These are phyloP conservation scores for Idaea straminata DNA, from an alignment of 2,888 invertebrate species.

Conservation along the genomic window DNA sequence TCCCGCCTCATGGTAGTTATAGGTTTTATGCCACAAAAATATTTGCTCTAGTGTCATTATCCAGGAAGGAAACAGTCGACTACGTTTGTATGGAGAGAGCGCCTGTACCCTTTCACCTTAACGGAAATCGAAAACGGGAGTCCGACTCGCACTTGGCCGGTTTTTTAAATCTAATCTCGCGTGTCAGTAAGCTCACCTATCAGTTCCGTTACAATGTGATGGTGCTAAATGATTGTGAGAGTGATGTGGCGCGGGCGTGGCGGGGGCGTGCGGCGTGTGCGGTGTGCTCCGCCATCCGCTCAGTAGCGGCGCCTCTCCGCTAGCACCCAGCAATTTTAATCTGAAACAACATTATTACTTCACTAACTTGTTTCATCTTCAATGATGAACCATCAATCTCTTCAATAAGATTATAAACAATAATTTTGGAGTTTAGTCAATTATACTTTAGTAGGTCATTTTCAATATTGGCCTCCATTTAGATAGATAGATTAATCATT, in stretches of 20 bases:
- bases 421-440: not conserved
- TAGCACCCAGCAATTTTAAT: conserved; percentile 86
- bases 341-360: conserved; percentile 39
- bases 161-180: no score
- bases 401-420: not conserved
- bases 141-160: no score
- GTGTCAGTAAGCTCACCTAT: conserved; percentile 49
- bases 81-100: no score
- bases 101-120: no score
- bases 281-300: conserved; percentile 83
- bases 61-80: no score
- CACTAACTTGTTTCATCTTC: not conserved
- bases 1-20: no score
- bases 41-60: no score
- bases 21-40: no score
- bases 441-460: not conserved
- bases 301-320: conserved; percentile 87
- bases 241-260: conserved; percentile 75
- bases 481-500: no score
- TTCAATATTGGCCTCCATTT: not conserved
- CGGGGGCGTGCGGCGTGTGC: conserved; percentile 68
- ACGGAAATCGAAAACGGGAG: no score
- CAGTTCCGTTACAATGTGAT: conserved; percentile 72
- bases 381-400: not conserved
- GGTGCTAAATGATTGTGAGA: conserved; percentile 75